Evolutionary conservation across 2,888 invertebrate species (phyloP).

Genomic region (Drosophila merina): DNA sequence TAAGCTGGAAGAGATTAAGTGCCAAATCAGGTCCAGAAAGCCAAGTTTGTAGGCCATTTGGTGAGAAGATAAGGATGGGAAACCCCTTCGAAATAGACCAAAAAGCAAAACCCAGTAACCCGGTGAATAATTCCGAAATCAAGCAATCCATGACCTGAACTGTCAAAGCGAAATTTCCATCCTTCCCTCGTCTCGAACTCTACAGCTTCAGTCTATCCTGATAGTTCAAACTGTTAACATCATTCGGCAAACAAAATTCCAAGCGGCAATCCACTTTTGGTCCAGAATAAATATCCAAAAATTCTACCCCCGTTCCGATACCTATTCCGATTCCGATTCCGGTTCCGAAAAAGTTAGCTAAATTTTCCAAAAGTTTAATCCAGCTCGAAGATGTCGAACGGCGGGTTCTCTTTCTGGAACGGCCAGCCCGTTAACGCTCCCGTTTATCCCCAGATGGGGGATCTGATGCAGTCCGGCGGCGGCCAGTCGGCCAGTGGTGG

Average conservation of each 20-base stretch:
- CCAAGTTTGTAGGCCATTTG: neutral
- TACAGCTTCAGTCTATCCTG: conserved; percentile 17
- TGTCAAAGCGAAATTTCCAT: conserved; percentile 1
- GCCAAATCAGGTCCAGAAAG: neutral
- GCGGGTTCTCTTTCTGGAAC: conserved; percentile 33
- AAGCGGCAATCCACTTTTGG: neutral
- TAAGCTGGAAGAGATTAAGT: conserved; percentile 4
- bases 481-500: conserved; percentile 7
- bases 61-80: too few species aligned
- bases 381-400: conserved; percentile 18
- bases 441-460: conserved; percentile 41
- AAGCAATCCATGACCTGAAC: conserved; percentile 10
- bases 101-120: neutral
- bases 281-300: neutral
- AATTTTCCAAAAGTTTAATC: neutral
- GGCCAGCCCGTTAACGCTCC: conserved; percentile 35
- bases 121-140: neutral
- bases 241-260: conserved; percentile 30
- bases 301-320: neutral
- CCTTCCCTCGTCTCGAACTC: neutral
- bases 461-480: conserved; percentile 21
- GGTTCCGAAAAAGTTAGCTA: neutral
- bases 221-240: conserved; percentile 28
- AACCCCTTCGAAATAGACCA: too few species aligned
- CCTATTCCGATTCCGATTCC: too few species aligned